Evolutionary conservation across 2,797 vertebrate species (phyloP).

Genomic region (Sandelia bainsii): DNA sequence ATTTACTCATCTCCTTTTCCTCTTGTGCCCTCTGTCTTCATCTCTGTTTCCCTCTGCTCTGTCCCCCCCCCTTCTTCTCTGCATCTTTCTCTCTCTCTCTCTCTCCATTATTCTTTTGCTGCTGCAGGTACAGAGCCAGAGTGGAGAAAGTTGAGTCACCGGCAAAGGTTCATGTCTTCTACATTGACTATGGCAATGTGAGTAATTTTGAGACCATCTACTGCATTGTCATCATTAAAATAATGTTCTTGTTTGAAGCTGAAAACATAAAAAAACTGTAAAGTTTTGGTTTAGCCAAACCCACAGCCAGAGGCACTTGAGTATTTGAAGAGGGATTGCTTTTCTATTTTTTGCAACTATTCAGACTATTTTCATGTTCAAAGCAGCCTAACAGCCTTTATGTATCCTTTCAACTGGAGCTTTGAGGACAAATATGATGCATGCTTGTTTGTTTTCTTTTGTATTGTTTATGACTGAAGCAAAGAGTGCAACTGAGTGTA

Average conservation of each 20-base stretch:
- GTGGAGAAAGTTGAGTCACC: slow-evolving; percentile 94
- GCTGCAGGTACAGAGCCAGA: slow-evolving; percentile 93
- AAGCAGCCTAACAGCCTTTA: slow-evolving; percentile 36
- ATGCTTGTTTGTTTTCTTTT: slow-evolving; percentile 42
- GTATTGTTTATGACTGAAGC: slow-evolving; percentile 40
- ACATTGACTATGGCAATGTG: slow-evolving; percentile 98
- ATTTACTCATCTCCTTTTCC: slow-evolving; percentile 79
- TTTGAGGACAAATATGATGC: slow-evolving; percentile 49
- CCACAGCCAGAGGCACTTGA: slow-evolving; percentile 33
- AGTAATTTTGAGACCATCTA: slow-evolving; percentile 75
- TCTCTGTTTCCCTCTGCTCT: slow-evolving; percentile 45
- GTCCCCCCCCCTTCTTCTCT: slow-evolving; percentile 8
- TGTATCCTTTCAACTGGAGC: slow-evolving; percentile 36
- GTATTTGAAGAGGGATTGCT: slow-evolving; percentile 35
- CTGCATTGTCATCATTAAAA: slow-evolving; percentile 31
- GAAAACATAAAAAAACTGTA: slow-evolving; percentile 5
- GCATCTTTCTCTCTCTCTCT: slow-evolving; percentile 1
- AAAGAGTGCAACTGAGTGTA: slow-evolving; percentile 26
- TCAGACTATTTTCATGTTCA: slow-evolving; percentile 50
- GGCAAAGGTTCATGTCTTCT: slow-evolving; percentile 93
- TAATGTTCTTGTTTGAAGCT: slow-evolving; percentile 12
- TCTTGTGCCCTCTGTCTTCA: slow-evolving; percentile 67
- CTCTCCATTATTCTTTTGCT: slow-evolving; percentile 47
- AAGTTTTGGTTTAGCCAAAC: slow-evolving; percentile 30
- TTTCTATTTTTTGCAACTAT: slow-evolving; percentile 29